Base-by-base conservation (phyloP, 2,888 invertebrate genomes). In the Lycocerus yunnanus region DNA sequence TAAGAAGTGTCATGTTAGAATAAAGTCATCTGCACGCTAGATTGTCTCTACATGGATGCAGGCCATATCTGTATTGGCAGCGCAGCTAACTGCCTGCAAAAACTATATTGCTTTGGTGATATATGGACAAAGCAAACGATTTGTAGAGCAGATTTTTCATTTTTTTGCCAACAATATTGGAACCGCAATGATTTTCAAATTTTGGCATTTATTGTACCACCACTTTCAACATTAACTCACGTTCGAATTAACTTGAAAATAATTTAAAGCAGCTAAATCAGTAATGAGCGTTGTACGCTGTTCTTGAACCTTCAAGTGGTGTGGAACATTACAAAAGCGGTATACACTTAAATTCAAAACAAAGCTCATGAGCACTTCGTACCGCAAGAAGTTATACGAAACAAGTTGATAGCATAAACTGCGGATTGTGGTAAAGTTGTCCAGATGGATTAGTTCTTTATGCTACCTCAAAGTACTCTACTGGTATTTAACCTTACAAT, bases 21-120 rank as follows among this genome's bases (percentile, higher is more conserved):
- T 78, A 78, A 78, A 80, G 78, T 80, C 78, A 78, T 80, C 78
- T 72, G 69, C 65, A 68, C 67, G 60, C 65, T 77, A 60, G 69
- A 66, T 73, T 65, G 72, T 68, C 60, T 68, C 27, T 66, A 14
- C 71, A 67, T 59, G 71, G 72, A 58, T 67, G 68, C 67, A 67
- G 66, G 72, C 78, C 76, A 79, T 81, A 78, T 80, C 81, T 78
- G 76, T 81, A 82, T 82, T 78, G 80, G 80, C 78, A 78, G 77
- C 69, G 67, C 69, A 75, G 77, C 78, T 78, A 78, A 79, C 80
- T 76, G 80, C 70, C 71, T 59, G 78, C 79, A 82, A 82, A 82
- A 82, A 82, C 80, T 80, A 81, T 81, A 82, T 81, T 81, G 80
- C 78, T 73, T 72, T 71, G 70, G 79, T 81, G 81, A 82, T 82